Base-by-base conservation (phyloP, 2,797 vertebrate genomes). In the Trematomus bernacchii region DNA sequence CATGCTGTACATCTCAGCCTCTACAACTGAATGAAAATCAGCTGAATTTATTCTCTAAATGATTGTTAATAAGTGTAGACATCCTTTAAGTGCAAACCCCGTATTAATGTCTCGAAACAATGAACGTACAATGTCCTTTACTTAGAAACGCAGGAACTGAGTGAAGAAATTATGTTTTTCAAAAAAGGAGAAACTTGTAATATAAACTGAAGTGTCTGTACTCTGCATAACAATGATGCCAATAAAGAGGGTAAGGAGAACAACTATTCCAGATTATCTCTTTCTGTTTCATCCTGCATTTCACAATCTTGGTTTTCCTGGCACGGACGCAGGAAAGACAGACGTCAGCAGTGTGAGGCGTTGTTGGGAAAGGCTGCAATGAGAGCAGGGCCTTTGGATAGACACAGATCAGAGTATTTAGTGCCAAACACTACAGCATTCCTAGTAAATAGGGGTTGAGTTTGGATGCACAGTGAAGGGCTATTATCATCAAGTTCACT, bases 251-350 rank as follows among this genome's bases (percentile, higher is more conserved):
- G 44, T 43, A 73, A 78, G 23, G 27, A 27, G 27, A 27, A 27
- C 54, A 51, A 21, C 13, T 40, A 58, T 74, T 74, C 27, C 11
- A 76, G 74, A 69, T 66, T 61, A 85, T 83, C 68, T 73, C 71
- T 70, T 65, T 43, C 23, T 23, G 61, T 11, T 44, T 77, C 74
- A 70, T 86, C 78, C 86, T 77, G 59, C 43, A 48, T 83, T 89
- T 88, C 83, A 57, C 84, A 90, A 88, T 91, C 81, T 90, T 27
- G 50, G 54, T 78, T 90, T 89, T 88, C 87, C 82, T 84, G 87
- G 85, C 85, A 83, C 9, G 9, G 80, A 84, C 37, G 21, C 80
- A 87, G 91, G 85, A 90, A 90, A 85, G 83, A 84, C 78, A 27
- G 63, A 89, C 73, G 75, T 90, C 87, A 91, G 84, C 74, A 79